Evolutionary conservation across 2,797 vertebrate species (phyloP), one percentile per base, ranked within the genome.

Genomic region (Borostomias antarcticus): DNA sequence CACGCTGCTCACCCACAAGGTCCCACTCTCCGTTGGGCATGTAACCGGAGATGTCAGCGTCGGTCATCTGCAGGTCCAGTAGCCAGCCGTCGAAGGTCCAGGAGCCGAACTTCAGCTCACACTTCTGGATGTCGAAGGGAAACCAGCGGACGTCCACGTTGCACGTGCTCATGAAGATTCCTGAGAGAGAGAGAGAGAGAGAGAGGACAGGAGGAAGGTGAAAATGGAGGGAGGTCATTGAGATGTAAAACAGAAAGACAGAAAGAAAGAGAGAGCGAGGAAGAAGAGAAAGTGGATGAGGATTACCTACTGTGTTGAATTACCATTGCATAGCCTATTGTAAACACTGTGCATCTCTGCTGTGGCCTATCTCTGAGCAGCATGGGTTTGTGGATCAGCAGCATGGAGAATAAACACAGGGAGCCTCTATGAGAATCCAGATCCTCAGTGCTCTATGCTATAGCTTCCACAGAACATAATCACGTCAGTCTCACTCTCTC

Each of bases 81-180:
- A 92, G 80, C 93, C 92, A 93, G 54, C 93, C 92, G 2, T 93
- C 93, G 13, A 87, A 93, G 0, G 91, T 92, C 93, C 93, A 94
- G 0, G 93, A 94, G 68, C 93, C 93, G 17, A 94, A 94, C 82
- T 94, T 94, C 54, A 94, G 74, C 82, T 93, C 88, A 4, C 92
- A 94, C 70, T 86, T 88, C 79, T 94, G 93, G 66, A 92, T 90
- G 83, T 94, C 92, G 9, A 94, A 94, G 3, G 93, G 93, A 69
- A 94, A 94, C 93, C 93, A 94, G 77, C 93, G 92, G 0, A 93
- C 93, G 1, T 94, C 93, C 78, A 94, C 92, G 9, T 92, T 92
- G 73, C 93, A 94, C 1, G 92, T 93, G 74, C 93, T 94, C 90
- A 91, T 93, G 54, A 94, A 94, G 80, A 94, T 94, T 5, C 93